Evolutionary conservation across 2,888 invertebrate species (phyloP).

Genomic region (Lordiphosa fenestrarum): DNA sequence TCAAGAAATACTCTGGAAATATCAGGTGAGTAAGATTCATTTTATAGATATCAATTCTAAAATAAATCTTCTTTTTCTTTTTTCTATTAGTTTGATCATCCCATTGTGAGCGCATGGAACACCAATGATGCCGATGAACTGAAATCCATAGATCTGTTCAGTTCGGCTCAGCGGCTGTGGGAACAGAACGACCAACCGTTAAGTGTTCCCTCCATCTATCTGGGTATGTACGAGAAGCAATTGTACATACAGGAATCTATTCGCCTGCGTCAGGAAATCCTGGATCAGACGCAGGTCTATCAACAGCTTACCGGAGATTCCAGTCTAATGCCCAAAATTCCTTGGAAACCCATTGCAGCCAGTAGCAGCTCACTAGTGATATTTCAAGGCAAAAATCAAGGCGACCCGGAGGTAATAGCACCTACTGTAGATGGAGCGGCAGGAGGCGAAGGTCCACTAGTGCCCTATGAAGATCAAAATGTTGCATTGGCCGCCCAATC

Average conservation of each 20-base stretch:
- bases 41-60: too few species aligned
- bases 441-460: slow-evolving; percentile 55
- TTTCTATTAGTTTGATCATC: slow-evolving; percentile 86
- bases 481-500: slow-evolving; percentile 85
- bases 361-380: slow-evolving; percentile 79
- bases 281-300: slow-evolving; percentile 72
- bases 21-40: slow-evolving; percentile 82
- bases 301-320: slow-evolving; percentile 77
- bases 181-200: slow-evolving; percentile 79
- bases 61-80: neutral
- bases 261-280: slow-evolving; percentile 72
- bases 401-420: slow-evolving; percentile 29
- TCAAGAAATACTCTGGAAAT: slow-evolving; percentile 85
- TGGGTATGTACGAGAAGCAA: slow-evolving; percentile 91
- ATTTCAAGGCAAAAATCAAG: slow-evolving; percentile 47
- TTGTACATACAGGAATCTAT: slow-evolving; percentile 81
- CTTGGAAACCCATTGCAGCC: slow-evolving; percentile 88
- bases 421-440: slow-evolving; percentile 8
- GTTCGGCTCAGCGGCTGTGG: slow-evolving; percentile 82
- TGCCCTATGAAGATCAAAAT: slow-evolving; percentile 79
- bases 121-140: slow-evolving; percentile 86
- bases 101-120: slow-evolving; percentile 92
- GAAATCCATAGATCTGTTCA: slow-evolving; percentile 87
- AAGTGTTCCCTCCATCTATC: slow-evolving; percentile 86
- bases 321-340: slow-evolving; percentile 81